A percentile compares a stretch with the other conserved stretches of the same genome.
These are phyloP conservation scores for Rhinichthys klamathensis DNA, from an alignment of 2,113 vertebrate genomes.

Conservation along the genomic window DNA sequence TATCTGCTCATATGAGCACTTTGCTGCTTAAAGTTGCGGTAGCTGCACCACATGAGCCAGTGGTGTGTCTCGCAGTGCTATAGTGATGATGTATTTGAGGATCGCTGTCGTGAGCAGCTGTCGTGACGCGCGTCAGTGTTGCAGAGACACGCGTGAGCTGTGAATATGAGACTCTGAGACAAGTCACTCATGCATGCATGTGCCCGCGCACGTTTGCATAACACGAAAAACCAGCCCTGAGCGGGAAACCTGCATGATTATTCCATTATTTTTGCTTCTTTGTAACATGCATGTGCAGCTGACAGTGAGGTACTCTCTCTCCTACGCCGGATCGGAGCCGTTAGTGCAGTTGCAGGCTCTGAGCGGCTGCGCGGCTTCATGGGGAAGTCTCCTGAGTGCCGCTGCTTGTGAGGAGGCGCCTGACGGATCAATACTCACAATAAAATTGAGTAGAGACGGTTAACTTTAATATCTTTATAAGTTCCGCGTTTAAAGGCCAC, in stretches of 20 bases:
- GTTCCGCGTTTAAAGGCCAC: neutral
- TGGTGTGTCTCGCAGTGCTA: too few species aligned
- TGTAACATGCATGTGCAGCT: fast-evolving
- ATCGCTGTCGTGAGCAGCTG: neutral
- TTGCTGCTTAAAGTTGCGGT: too few species aligned
- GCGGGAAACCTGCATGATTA: neutral
- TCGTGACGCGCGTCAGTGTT: neutral
- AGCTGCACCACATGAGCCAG: too few species aligned
- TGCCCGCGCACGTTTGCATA: conserved; percentile 16
- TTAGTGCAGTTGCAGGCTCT: neutral
- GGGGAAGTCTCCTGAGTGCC: neutral
- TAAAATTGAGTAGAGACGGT: neutral
- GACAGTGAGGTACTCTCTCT: neutral
- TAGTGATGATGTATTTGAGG: neutral
- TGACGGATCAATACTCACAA: neutral
- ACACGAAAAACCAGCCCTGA: conserved; percentile 49
- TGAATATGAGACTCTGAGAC: neutral
- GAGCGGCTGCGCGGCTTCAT: neutral
- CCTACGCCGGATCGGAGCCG: neutral
- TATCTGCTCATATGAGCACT: neutral
- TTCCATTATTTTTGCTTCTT: neutral
- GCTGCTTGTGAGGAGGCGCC: neutral
- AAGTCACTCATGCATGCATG: neutral
- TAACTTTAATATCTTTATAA: too few species aligned
- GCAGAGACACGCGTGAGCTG: neutral